These are phyloP conservation scores for Chascanopsetta lugubris DNA, from an alignment of 2,113 vertebrate species.

Conservation along the genomic window DNA sequence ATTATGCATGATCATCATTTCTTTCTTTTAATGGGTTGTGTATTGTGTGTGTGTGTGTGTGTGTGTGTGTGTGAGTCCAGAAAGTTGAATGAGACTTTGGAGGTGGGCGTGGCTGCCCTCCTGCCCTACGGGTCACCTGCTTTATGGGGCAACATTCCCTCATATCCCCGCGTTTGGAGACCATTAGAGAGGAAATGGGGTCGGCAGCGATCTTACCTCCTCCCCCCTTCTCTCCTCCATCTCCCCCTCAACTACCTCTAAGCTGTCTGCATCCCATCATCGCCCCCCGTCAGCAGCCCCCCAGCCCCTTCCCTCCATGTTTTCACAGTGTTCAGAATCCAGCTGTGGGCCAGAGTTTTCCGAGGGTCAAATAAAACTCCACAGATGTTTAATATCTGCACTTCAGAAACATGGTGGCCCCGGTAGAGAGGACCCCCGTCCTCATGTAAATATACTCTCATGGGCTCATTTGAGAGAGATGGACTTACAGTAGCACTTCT, in stretches of 20 bases:
- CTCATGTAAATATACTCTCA: too few species aligned
- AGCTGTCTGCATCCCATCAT: constrained; percentile 58
- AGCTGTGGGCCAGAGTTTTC: constrained; percentile 76
- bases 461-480: too few species aligned
- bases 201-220: constrained; percentile 68
- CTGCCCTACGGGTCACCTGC: constrained; percentile 69
- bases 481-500: too few species aligned
- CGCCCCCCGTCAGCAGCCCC: constrained; percentile 13
- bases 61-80: constrained; percentile 16
- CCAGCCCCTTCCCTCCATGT: constrained; percentile 46
- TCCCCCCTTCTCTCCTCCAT: constrained; percentile 28
- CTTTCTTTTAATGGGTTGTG: constrained; percentile 44
- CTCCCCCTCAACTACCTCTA: constrained; percentile 33
- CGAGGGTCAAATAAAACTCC: constrained; percentile 76
- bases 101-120: constrained; percentile 48
- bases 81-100: constrained; percentile 25
- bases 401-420: too few species aligned
- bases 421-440: too few species aligned
- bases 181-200: constrained; percentile 82
- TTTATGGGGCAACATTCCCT: constrained; percentile 72
- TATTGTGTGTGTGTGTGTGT: constrained; percentile 34
- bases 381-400: too few species aligned
- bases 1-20: constrained; percentile 41
- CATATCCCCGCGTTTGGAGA: constrained; percentile 70
- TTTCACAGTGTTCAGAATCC: constrained; percentile 80